Conservation (phyloP, 2,113 vertebrate species). For the Perca schrenkii region DNA sequence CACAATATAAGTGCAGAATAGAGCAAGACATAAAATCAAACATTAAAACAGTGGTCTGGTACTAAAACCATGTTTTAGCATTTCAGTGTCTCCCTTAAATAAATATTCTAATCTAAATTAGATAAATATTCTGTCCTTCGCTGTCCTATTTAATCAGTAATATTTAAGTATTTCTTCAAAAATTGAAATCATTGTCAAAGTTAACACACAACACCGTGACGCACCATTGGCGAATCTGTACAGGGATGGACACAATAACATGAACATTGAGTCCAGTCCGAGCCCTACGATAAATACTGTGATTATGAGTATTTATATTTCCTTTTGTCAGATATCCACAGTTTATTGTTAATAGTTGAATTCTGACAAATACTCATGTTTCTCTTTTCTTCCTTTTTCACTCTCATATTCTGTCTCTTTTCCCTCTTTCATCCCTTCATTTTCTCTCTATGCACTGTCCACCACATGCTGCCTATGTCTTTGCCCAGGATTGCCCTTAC, state of each 20-base stretch:
- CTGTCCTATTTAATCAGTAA: neutral
- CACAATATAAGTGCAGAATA: neutral
- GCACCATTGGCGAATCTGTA: neutral
- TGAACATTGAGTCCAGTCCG: neutral
- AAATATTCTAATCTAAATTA: neutral
- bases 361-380: neutral
- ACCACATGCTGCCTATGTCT: conserved; percentile 12
- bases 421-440: neutral
- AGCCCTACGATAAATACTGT: neutral
- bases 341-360: neutral
- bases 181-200: neutral
- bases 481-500: conserved; percentile 30
- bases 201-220: neutral
- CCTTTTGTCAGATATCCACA: neutral
- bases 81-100: neutral
- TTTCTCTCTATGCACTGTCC: neutral
- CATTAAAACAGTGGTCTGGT: neutral
- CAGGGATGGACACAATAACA: neutral
- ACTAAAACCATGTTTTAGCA: neutral
- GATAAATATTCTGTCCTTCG: neutral
- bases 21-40: neutral
- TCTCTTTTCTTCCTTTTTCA: conserved; percentile 7
- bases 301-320: neutral
- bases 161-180: neutral
- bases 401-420: neutral